Evolutionary conservation across 2,113 vertebrate genomes (phyloP), one percentile per base, ranked within the genome.

Genomic region (Brachyistius frenatus): DNA sequence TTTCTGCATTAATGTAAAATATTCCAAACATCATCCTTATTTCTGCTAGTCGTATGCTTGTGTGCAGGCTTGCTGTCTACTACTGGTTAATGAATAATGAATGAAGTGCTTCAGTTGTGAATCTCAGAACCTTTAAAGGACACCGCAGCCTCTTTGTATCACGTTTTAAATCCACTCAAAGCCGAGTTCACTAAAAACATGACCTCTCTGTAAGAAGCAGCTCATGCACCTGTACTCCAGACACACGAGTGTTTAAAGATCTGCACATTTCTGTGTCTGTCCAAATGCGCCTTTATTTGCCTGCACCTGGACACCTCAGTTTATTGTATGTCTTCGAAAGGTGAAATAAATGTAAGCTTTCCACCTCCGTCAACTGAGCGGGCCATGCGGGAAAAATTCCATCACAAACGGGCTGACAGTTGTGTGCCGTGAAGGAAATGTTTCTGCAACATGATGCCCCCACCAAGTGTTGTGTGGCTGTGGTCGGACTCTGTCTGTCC

Each of bases 61-160:
- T 69, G 72, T 62, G 72, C 73, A 63, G 76, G 66, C 79, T 61
- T 14, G 13, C 30, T 80, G 33, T 78, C 82, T 71, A 44, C 44
- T 50, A 50, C 37, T 65, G 33, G 4, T 41, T 81, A 66, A 84
- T 91, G 16, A 77, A 88, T 85, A 80, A 80, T 81, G 37, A 81
- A 88, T 75, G 73, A 60, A 69, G 2, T 1, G 50, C 37, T 77
- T 78, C 11, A 61, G 5, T 89, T 70, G 53, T 63, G 64, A 85
- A 75, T 87, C 82, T 83, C 81, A 83, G 76, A n/a, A 44, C 62
- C 15, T 31, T 78, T 33, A 49, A 0, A 74, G 62, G 35, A 35
- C 15, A 57, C 14, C 23, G 49, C 64, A 33, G 49, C 7, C 3
- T 0, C 1, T 3, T 33, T 60, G 5, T 47, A 49, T 63, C 73